Percentiles rank a stretch among this genome's conserved stretches.
Evolutionary conservation across 1,140 invertebrate genomes (phyloP).

Genomic region (Hypothenemus hampei): DNA sequence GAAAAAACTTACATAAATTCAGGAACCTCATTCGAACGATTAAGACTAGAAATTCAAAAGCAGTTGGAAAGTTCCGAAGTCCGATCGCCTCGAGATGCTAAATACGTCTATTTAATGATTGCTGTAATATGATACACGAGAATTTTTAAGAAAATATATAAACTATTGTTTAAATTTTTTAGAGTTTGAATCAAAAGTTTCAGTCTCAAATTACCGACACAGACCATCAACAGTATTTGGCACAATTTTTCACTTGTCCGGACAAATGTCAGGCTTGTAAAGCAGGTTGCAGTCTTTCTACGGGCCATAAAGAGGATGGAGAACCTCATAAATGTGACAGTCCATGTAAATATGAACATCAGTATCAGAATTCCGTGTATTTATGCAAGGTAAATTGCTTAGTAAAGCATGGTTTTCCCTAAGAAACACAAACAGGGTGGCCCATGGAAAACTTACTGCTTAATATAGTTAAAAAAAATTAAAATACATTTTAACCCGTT

Average conservation of each 20-base stretch:
- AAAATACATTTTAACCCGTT: too few species aligned
- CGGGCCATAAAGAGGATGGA: constrained; percentile 71
- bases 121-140: constrained; percentile 47
- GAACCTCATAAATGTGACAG: constrained; percentile 54
- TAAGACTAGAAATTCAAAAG: constrained; percentile 50
- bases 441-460: too few species aligned
- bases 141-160: background rate
- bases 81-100: constrained; percentile 60
- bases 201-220: constrained; percentile 61
- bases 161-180: background rate
- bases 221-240: constrained; percentile 64
- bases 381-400: constrained; percentile 59
- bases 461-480: too few species aligned
- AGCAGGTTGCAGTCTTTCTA: constrained; percentile 64
- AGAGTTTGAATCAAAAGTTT: constrained; percentile 74
- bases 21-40: constrained; percentile 53
- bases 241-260: constrained; percentile 77
- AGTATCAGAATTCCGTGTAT: constrained; percentile 73
- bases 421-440: too few species aligned
- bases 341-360: constrained; percentile 66
- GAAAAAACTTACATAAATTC: constrained; percentile 54
- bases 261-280: constrained; percentile 68
- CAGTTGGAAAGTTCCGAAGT: constrained; percentile 66
- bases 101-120: constrained; percentile 62
- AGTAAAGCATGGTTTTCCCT: too few species aligned